phyloP scores from a whole-genome alignment of 2,797 vertebrate genomes.

The Brachyalestes nurse region DNA sequence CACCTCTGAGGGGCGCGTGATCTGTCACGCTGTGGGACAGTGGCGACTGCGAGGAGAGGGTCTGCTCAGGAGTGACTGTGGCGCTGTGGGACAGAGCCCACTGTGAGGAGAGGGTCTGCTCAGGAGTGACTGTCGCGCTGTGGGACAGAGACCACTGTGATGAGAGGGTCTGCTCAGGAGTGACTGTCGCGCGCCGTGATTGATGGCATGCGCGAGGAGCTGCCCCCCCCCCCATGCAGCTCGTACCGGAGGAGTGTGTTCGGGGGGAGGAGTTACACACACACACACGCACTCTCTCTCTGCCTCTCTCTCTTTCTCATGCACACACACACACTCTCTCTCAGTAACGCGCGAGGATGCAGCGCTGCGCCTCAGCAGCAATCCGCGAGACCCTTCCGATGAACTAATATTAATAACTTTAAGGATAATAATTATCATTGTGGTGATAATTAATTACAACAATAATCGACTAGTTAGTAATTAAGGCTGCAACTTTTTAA shows the following conservation, averaged over 20 bases:
- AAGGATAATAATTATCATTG: neutral
- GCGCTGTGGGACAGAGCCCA: neutral
- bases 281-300: neutral
- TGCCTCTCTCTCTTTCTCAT: neutral
- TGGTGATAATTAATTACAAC: neutral
- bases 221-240: neutral
- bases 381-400: too few species aligned
- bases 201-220: conserved; percentile 1
- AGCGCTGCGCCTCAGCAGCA: neutral
- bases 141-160: too few species aligned
- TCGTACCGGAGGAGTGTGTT: neutral
- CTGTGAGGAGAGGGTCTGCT: neutral
- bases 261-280: neutral
- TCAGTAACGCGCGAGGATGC: conserved; percentile 1
- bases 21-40: neutral
- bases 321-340: neutral
- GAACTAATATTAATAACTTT: neutral
- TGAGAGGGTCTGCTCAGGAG: too few species aligned
- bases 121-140: neutral
- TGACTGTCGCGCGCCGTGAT: neutral
- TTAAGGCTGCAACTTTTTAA: neutral
- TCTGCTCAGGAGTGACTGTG: neutral
- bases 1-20: neutral
- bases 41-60: neutral
- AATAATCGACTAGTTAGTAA: neutral